These are phyloP conservation scores for Oreohelix idahoensis DNA, from an alignment of 1,140 invertebrate species.

Conservation along the genomic window DNA sequence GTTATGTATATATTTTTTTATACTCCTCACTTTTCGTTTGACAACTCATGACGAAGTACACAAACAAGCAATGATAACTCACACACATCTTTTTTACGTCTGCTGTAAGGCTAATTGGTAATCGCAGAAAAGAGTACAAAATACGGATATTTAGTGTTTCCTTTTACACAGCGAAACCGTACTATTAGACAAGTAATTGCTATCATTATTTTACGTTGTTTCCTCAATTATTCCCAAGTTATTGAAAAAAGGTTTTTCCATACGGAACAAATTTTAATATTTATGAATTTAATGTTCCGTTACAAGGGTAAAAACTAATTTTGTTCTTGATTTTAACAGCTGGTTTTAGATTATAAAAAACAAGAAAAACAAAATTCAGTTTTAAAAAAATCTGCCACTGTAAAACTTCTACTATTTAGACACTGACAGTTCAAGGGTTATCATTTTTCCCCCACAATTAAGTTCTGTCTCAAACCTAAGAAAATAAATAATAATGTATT, in stretches of 20 bases:
- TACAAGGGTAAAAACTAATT: neutral
- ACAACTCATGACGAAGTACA: neutral
- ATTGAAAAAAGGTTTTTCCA: neutral
- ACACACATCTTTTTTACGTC: neutral
- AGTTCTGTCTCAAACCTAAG: no score
- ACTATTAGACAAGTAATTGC: conserved; percentile 9
- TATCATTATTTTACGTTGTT: neutral
- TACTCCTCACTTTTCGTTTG: neutral
- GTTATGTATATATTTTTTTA: neutral
- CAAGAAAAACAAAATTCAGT: no score
- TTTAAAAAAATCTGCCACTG: no score
- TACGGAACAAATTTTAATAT: neutral
- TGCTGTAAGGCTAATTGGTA: conserved; percentile 13
- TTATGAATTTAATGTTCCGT: neutral
- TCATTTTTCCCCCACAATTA: no score
- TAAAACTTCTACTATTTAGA: no score
- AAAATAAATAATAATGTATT: no score
- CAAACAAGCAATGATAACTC: neutral
- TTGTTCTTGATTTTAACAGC: no score
- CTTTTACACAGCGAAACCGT: neutral
- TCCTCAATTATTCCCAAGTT: neutral
- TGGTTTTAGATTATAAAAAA: no score
- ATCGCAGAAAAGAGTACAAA: neutral
- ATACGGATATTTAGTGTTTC: neutral
- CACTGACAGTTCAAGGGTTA: no score